Base-by-base conservation (phyloP, 2,888 invertebrate species). In the Lepidonotus clava region DNA sequence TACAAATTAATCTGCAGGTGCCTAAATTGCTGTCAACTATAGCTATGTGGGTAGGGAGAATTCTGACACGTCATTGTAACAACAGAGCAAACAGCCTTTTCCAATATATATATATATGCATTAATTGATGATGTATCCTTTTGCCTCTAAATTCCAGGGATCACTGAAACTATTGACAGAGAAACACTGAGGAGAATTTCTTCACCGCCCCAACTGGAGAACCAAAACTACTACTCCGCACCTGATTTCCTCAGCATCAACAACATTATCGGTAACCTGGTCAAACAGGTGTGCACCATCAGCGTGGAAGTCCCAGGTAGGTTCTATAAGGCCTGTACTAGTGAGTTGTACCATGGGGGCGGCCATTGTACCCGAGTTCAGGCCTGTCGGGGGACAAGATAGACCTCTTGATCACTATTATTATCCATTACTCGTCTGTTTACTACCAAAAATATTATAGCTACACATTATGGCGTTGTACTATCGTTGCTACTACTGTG, bases 241-340 rank as follows among this genome's bases (percentile, higher is more conserved):
- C 71, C 85, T 21, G 85, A 85, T 32, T 85, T 85, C 76, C 4
- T 1, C n/a, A 41, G 80, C 1, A 18, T 80, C 46, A 46, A 46
- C 8, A 24, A 8, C 51, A 41, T 80, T 28, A 80, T 80, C 24
- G 80, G 24, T 18, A 51, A 80, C 32, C 46, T 80, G 4, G 80
- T 80, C 46, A 41, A 41, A 28, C 41, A 46, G 46, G 80, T 80
- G 28, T 80, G 80, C 46, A 5, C 4, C 11, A 51, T 80, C 46
- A 80, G 46, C 8, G 80, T 80, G 18, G 80, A 80, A 46, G 80
- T 80, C 1, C 80, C 80, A 46, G 14, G 80, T 80, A 46, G n/a
- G 80, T 46, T 11, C 6, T 5, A 46, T 46, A 46, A 46, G 6
- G 6, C 6, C 46, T 6, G 46, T n/a, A n/a, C n/a, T n/a, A n/a